Evolutionary conservation across 2,888 invertebrate species (phyloP).

Genomic region (Ptychoptera contaminata): DNA sequence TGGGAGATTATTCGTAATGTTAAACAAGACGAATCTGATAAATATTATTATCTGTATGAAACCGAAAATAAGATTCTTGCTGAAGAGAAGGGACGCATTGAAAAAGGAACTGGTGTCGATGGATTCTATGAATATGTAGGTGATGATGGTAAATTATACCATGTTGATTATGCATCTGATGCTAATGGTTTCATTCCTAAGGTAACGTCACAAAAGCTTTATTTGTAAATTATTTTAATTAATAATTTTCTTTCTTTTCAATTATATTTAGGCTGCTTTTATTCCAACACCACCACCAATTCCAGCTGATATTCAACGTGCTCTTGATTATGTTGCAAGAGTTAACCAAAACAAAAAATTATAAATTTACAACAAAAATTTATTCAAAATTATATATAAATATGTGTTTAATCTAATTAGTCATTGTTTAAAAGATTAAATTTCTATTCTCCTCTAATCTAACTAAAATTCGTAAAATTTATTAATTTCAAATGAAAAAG

Average conservation of each 20-base stretch:
- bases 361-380: no score
- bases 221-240: no score
- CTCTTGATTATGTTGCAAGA: not conserved
- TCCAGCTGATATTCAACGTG: not conserved
- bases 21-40: slow-evolving; percentile 20
- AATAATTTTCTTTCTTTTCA: no score
- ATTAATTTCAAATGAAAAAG: no score
- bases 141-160: slow-evolving; percentile 33
- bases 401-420: no score
- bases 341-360: not conserved
- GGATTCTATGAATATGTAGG: slow-evolving; percentile 47
- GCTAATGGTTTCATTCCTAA: slow-evolving; percentile 29
- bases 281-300: not conserved
- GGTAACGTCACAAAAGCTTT: slow-evolving; percentile 7
- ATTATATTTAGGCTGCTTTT: no score
- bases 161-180: slow-evolving; percentile 33
- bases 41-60: slow-evolving; percentile 26
- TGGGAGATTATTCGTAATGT: slow-evolving; percentile 26
- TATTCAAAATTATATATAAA: no score
- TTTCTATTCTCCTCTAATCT: no score
- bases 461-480: no score
- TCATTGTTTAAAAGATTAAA: no score
- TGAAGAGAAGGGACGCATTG: slow-evolving; percentile 34
- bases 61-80: slow-evolving; percentile 36
- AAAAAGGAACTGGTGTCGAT: slow-evolving; percentile 37